A percentile compares a stretch with the other conserved stretches of the same genome.
These are phyloP conservation scores for Palythoa caribaeorum DNA, from an alignment of 92 coral and sea anemone species.

Conservation along the genomic window DNA sequence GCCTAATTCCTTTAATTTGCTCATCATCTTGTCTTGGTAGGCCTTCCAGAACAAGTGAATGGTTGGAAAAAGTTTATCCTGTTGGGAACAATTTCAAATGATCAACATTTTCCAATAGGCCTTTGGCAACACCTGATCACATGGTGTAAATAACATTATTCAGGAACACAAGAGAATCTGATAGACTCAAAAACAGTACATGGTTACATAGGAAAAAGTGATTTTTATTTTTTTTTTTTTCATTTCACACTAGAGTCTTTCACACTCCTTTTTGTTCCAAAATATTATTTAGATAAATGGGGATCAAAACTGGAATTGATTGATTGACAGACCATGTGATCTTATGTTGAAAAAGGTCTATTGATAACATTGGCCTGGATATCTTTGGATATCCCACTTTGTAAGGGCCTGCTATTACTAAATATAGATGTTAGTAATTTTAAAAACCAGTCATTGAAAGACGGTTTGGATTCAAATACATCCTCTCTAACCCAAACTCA, in stretches of 20 bases:
- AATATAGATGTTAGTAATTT: not conserved
- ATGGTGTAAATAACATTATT: not conserved
- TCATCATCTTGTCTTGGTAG: conserved; percentile 33
- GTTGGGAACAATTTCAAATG: conserved; percentile 10
- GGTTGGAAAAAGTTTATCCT: conserved; percentile 62
- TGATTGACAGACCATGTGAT: not conserved
- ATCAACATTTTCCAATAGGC: not conserved
- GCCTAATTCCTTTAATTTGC: conserved; percentile 22
- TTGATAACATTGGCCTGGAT: not conserved
- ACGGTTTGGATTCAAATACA: not conserved
- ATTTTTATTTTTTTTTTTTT: no score
- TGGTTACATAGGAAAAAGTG: not conserved
- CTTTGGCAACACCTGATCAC: conserved; percentile 1
- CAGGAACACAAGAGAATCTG: not conserved
- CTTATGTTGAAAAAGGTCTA: not conserved
- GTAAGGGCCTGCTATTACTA: not conserved
- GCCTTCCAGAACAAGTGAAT: conserved; percentile 60
- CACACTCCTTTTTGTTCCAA: not conserved
- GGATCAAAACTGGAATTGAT: not conserved
- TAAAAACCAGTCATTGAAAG: not conserved
- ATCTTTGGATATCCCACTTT: not conserved
- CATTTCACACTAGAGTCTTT: not conserved
- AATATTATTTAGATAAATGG: not conserved
- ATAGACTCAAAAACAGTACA: not conserved
- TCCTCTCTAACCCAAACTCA: not conserved